A percentile compares a stretch with the other conserved stretches of the same genome.
phyloP scores from a whole-genome alignment of 2,113 vertebrate genomes.

The Aviceda subcristata region DNA sequence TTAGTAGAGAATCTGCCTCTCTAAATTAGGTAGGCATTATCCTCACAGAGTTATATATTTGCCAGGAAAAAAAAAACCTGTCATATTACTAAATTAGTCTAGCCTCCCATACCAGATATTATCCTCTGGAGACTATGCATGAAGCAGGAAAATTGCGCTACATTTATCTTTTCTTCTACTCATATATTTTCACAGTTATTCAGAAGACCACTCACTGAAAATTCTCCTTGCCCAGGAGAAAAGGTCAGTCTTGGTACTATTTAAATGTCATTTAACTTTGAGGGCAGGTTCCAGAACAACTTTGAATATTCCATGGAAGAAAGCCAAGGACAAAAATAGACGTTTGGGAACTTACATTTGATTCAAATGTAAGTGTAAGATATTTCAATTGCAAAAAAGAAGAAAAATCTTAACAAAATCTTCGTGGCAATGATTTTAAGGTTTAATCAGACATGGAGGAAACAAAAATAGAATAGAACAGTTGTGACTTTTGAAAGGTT shows the following conservation, averaged over 20 bases:
- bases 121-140: not conserved
- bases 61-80: not conserved
- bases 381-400: not conserved
- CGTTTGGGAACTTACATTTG: not conserved
- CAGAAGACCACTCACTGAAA: not conserved
- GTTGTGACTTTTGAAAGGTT: not conserved
- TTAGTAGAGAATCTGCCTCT: not conserved
- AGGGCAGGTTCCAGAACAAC: not conserved
- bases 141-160: not conserved
- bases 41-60: not conserved
- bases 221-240: not conserved
- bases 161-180: not conserved
- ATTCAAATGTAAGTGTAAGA: not conserved
- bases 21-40: not conserved
- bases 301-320: not conserved
- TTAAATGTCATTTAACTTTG: not conserved
- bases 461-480: not conserved
- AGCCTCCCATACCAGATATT: not conserved
- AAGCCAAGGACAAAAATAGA: not conserved
- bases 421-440: not conserved
- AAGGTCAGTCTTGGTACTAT: not conserved
- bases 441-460: not conserved
- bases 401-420: not conserved
- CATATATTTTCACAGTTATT: not conserved
- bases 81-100: not conserved